Base-by-base conservation (phyloP, 2,888 invertebrate genomes). In the Tanypteryx hageni region DNA sequence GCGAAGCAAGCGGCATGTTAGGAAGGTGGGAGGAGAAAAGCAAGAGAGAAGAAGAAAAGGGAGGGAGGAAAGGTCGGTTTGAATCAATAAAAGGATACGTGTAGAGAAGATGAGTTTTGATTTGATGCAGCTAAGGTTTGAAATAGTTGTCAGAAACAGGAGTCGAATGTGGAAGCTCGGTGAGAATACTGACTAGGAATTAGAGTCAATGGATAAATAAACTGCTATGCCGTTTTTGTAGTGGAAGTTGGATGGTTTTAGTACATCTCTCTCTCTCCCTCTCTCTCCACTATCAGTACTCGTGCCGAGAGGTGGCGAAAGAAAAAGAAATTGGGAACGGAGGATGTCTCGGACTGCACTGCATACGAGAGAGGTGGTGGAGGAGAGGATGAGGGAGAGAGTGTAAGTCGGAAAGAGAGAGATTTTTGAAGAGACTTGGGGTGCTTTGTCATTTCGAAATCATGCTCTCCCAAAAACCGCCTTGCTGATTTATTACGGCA, bases 391-490 rank as follows among this genome's bases (percentile, higher is more conserved):
- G 59, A 58, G 57, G 59, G 59, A 85, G 18, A 59, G 86, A 44
- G 44, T 44, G 44, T 44, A 44, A 44, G 44, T 44, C 44, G 44
- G 44, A 44, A n/a, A 89, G 44, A 64, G 18, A 64, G 27, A 89
- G 89, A 89, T 56, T 89, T 89, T 64, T 68, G 59, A 89, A 89
- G 64, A 86, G 27, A 27, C 57, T 31, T 31, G 61, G 44, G 64
- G 64, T 89, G 61, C 89, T 89, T 89, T 89, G 89, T 89, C 89
- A 89, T 89, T 89, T 89, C 89, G 86, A 31, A 86, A 86, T 86
- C 86, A 68, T 89, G 64, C 89, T 64, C 89, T 61, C 64, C 64
- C 89, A 89, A 89, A 89, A 64, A 89, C 89, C 64, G 64, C 61
- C 89, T 31, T 76, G 9, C 44, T 89, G 89, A 89, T 89, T 89